Evolutionary conservation across 1,140 invertebrate genomes (phyloP).

Genomic region (Brevipalpus yothersi): DNA sequence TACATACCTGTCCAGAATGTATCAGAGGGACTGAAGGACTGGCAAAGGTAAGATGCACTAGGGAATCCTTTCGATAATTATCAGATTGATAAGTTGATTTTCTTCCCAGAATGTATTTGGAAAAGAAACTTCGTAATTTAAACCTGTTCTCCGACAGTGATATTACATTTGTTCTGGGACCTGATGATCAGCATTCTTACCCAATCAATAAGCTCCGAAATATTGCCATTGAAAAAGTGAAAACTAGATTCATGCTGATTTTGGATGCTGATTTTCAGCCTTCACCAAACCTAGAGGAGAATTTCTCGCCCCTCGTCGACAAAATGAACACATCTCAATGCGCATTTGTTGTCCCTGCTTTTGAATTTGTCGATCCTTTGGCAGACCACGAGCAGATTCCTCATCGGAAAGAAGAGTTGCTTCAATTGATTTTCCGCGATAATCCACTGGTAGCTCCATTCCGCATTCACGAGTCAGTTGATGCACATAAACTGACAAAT

Average conservation of each 20-base stretch:
- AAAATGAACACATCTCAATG: slow-evolving; percentile 5
- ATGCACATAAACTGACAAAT: slow-evolving; percentile 15
- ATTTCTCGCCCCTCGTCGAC: slow-evolving; percentile 8
- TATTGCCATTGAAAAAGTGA: slow-evolving; percentile 13
- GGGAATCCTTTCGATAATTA: too few relatives aligned
- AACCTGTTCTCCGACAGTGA: slow-evolving; percentile 7
- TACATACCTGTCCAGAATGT: slow-evolving; percentile 11
- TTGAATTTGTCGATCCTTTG: slow-evolving; percentile 15
- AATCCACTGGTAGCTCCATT: slow-evolving; percentile 15
- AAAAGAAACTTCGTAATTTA: slow-evolving; percentile 14
- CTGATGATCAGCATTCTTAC: slow-evolving; percentile 9
- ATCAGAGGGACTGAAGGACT: slow-evolving; percentile 10
- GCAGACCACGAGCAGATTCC: slow-evolving; percentile 13
- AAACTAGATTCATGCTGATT: slow-evolving; percentile 13
- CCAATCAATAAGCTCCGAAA: slow-evolving; percentile 16
- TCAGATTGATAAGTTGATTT: too few relatives aligned
- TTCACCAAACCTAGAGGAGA: slow-evolving; percentile 13
- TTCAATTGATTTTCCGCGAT: slow-evolving; percentile 15
- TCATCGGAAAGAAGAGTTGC: slow-evolving; percentile 15
- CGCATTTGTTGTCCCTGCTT: slow-evolving; percentile 16
- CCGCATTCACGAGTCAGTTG: slow-evolving; percentile 14
- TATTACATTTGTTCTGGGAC: slow-evolving; percentile 8
- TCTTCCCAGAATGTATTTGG: slow-evolving; percentile 13
- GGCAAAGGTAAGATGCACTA: slow-evolving; percentile 11
- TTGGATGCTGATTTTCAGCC: slow-evolving; percentile 16